Base-by-base conservation (phyloP, 2,888 invertebrate species). In the Lochmaea crataegi region DNA sequence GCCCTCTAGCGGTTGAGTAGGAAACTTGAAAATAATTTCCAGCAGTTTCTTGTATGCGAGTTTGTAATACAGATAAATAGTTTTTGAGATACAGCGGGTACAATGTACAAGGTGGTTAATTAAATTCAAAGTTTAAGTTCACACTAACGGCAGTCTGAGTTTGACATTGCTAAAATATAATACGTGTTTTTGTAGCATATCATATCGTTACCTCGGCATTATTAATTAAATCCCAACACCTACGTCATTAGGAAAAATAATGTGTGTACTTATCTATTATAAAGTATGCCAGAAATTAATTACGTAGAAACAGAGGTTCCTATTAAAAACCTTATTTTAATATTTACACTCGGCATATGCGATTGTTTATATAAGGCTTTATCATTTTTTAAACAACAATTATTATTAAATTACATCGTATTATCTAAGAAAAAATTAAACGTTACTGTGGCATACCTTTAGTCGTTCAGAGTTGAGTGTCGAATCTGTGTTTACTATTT, bases 361-460 rank as follows among this genome's bases (percentile, higher is more conserved):
- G 68, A 38, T 38, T 76, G 73, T 76, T 76, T 76, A 64, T 65
- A 68, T 63, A 69, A 53, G 53, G 53, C 48, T 70, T 77, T 77
- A 77, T 77, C 75, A 65, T 53, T 61, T 71, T 75, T 77, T 73
- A 75, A 74, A 68, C 77, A 73, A 56, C 72, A 74, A 77, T 77
- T 76, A 77, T 77, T 76, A 77, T 42, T 18, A 70, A 53, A 73
- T 72, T 76, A 69, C 65, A 63, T 72, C 18, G 68, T 32, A 32
- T 74, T 71, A 73, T 67, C 73, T 72, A 65, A 68, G 61, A 70
- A 72, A 68, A 70, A 72, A 71, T 32, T 69, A 42, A 68, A 45
- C 53, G 61, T 69, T 67, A 64, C 63, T 16, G 58, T 38, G 12
- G 18, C 57, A 22, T 65, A 38, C 42, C 9, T 58, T 65, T 38